phyloP scores from a whole-genome alignment of 2,797 vertebrate genomes.

The Rhinichthys osculus region DNA sequence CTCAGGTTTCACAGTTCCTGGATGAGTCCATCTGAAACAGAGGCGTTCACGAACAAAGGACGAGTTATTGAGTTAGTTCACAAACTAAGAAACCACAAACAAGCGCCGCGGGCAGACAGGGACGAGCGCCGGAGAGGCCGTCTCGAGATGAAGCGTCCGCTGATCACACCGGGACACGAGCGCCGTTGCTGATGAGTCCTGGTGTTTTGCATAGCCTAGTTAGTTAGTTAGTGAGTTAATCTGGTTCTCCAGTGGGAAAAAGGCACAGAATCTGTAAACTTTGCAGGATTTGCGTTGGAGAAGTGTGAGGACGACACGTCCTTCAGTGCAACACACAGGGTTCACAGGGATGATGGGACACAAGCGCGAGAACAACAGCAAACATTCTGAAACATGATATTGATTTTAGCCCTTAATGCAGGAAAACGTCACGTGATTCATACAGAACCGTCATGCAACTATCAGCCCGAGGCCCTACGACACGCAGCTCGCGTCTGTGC shows the following conservation, averaged over 20 bases:
- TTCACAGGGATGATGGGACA: not conserved
- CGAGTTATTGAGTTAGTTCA: not conserved
- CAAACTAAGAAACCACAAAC: not conserved
- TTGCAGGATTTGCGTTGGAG: not conserved
- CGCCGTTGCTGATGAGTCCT: not conserved
- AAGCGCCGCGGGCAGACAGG: not conserved
- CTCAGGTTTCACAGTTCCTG: not conserved
- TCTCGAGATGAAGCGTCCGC: not conserved
- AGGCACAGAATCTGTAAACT: conserved; percentile 45
- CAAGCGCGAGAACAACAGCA: not conserved
- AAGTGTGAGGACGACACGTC: not conserved
- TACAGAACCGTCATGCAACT: not conserved
- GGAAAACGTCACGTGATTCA: not conserved
- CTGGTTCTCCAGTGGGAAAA: conserved; percentile 6
- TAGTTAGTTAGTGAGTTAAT: conserved; percentile 55
- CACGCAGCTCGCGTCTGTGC: not conserved
- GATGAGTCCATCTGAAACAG: not conserved
- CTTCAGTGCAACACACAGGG: not conserved
- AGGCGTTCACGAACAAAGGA: not conserved
- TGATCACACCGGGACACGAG: not conserved
- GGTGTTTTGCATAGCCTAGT: conserved; percentile 81
- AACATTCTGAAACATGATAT: not conserved
- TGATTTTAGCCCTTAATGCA: conserved; percentile 20
- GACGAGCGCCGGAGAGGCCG: too few species aligned
- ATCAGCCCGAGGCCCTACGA: not conserved